Evolutionary conservation across 2,888 invertebrate species (phyloP).

Genomic region (Ennomos quercinarius): DNA sequence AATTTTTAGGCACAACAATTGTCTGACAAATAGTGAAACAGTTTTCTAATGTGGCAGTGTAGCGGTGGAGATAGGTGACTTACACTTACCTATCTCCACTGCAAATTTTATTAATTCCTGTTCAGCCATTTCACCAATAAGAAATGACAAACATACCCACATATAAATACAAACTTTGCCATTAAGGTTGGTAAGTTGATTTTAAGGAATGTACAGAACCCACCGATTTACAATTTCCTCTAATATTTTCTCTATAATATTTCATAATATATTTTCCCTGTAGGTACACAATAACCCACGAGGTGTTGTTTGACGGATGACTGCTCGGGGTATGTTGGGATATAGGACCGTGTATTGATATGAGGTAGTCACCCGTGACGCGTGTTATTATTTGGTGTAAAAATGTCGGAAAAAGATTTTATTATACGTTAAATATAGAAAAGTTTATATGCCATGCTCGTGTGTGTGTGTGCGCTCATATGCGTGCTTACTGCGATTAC

Average conservation of each 20-base stretch:
- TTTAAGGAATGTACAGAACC: constrained; percentile 35
- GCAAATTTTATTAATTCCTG: too few relatives aligned
- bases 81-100: too few relatives aligned
- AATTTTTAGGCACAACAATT: too few relatives aligned
- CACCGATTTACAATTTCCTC: not conserved
- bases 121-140: too few relatives aligned
- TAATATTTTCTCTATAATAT: constrained; percentile 36
- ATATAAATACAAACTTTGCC: too few relatives aligned
- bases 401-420: not conserved
- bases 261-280: constrained; percentile 35
- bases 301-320: constrained; percentile 78
- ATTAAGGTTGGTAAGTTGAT: too few relatives aligned
- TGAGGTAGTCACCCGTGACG: constrained; percentile 34
- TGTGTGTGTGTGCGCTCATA: too few relatives aligned
- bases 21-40: too few relatives aligned
- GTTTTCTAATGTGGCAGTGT: too few relatives aligned
- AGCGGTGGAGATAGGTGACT: too few relatives aligned
- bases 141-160: too few relatives aligned
- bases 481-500: too few relatives aligned
- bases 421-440: not conserved
- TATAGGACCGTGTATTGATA: constrained; percentile 35
- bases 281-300: constrained; percentile 58
- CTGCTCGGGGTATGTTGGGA: constrained; percentile 40
- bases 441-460: not conserved
- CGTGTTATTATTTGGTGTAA: constrained; percentile 17